Percentiles rank a stretch among this genome's conserved stretches.
These are phyloP conservation scores for Tubulanus polymorphus DNA, from an alignment of 2,888 invertebrate genomes.

Conservation along the genomic window DNA sequence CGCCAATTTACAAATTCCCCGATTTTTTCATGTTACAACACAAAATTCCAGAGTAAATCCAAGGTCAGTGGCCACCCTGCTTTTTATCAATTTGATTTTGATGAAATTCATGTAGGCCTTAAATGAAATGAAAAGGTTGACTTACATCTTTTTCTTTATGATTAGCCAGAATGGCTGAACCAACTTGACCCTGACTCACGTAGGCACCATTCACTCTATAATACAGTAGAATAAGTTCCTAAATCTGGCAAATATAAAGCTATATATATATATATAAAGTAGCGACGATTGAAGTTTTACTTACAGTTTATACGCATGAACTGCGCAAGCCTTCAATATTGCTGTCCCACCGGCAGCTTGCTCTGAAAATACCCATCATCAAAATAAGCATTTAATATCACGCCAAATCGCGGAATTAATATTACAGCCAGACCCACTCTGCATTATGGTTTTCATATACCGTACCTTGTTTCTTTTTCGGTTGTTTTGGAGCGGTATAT, in stretches of 20 bases:
- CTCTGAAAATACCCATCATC: conserved; percentile 22
- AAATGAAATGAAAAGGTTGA: conserved; percentile 1
- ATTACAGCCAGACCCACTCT: too few species aligned
- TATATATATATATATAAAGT: not conserved
- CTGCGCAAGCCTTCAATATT: conserved; percentile 37
- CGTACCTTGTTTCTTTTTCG: conserved; percentile 37
- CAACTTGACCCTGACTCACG: conserved; percentile 47
- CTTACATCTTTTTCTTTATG: conserved; percentile 34
- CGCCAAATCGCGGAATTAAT: too few species aligned
- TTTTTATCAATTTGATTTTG: not conserved
- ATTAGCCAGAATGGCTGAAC: conserved; percentile 43
- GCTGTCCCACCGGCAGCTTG: conserved; percentile 15
- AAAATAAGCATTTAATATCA: too few species aligned
- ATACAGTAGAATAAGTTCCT: conserved; percentile 7
- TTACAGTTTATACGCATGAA: conserved; percentile 48
- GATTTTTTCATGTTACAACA: too few species aligned
- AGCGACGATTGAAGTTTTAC: conserved; percentile 15
- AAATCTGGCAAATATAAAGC: not conserved
- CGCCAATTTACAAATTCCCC: too few species aligned
- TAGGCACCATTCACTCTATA: conserved; percentile 46
- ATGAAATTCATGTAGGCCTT: not conserved
- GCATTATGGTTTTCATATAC: too few species aligned
- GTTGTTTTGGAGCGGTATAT: conserved; percentile 51
- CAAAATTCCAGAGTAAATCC: too few species aligned
- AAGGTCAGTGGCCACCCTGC: too few species aligned